Evolutionary conservation across 2,113 vertebrate species (phyloP).

Genomic region (Corythaeola cristata): DNA sequence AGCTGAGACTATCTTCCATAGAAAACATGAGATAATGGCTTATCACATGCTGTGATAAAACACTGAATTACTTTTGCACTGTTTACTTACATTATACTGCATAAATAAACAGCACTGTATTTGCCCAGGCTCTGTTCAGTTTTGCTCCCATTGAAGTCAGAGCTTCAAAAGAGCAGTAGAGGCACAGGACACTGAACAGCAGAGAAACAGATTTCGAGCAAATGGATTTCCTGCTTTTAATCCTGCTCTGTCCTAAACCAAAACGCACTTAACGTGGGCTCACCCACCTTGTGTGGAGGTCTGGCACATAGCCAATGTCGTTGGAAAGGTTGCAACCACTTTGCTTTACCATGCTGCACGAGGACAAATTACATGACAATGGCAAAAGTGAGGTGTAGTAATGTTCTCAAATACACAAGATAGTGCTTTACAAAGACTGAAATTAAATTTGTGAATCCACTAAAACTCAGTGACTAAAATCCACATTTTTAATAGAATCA

Average conservation of each 20-base stretch:
- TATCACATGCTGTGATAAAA: slow-evolving; percentile 69
- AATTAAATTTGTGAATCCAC: not conserved
- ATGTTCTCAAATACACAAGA: not conserved
- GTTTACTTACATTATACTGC: slow-evolving; percentile 49
- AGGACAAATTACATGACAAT: not conserved
- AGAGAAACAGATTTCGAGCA: not conserved
- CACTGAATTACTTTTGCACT: slow-evolving; percentile 54
- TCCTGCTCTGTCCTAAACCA: not conserved
- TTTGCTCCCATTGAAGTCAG: not conserved
- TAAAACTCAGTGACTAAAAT: not conserved
- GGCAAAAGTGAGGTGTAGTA: not conserved
- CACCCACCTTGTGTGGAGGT: accelerated
- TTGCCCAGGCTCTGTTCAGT: not conserved
- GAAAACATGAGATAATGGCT: slow-evolving; percentile 74
- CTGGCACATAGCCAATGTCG: accelerated
- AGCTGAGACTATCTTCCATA: slow-evolving; percentile 64
- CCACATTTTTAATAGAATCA: not conserved
- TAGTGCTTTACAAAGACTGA: not conserved
- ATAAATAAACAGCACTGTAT: slow-evolving; percentile 54
- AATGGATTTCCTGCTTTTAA: not conserved
- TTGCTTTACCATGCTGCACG: no score
- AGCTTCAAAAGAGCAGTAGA: not conserved
- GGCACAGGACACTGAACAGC: not conserved
- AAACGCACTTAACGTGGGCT: not conserved
- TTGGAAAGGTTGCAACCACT: not conserved